These are phyloP conservation scores for Nowickia ferox DNA, from an alignment of 2,888 invertebrate species.

Conservation along the genomic window DNA sequence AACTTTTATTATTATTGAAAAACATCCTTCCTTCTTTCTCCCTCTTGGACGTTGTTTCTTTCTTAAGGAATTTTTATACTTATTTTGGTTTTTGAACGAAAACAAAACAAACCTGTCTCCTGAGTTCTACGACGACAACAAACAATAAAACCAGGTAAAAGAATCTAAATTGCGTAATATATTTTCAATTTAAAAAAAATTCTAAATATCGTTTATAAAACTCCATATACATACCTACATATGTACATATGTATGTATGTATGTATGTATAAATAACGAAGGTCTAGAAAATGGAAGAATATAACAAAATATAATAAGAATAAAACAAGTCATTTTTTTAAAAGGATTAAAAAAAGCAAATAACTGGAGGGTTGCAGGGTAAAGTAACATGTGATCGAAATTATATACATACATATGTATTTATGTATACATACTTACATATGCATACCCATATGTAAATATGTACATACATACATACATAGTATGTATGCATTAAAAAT, in stretches of 20 bases:
- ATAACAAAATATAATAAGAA: constrained; percentile 39
- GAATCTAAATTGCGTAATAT: constrained; percentile 63
- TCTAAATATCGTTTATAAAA: constrained; percentile 17
- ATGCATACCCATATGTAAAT: neutral
- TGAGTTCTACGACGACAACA: constrained; percentile 46
- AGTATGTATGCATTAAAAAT: neutral
- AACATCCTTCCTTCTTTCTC: constrained; percentile 42
- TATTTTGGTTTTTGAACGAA: neutral
- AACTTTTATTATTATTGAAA: constrained; percentile 12
- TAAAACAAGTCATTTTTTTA: constrained; percentile 37
- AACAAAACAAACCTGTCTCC: constrained; percentile 60
- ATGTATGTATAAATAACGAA: constrained; percentile 47
- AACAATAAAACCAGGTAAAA: constrained; percentile 56
- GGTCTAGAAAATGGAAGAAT: constrained; percentile 69
- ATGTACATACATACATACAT: neutral
- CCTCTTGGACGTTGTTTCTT: constrained; percentile 8
- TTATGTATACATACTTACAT: neutral
- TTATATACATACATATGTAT: neutral
- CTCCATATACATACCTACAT: neutral
- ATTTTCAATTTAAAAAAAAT: constrained; percentile 10
- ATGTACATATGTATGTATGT: neutral
- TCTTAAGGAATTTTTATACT: constrained; percentile 43
- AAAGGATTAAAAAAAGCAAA: constrained; percentile 58
- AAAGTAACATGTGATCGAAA: constrained; percentile 27
- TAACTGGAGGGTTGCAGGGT: constrained; percentile 9